A percentile compares a stretch with the other conserved stretches of the same genome.
These are phyloP conservation scores for Nanorana parkeri DNA, from an alignment of 2,113 vertebrate species.

Conservation along the genomic window DNA sequence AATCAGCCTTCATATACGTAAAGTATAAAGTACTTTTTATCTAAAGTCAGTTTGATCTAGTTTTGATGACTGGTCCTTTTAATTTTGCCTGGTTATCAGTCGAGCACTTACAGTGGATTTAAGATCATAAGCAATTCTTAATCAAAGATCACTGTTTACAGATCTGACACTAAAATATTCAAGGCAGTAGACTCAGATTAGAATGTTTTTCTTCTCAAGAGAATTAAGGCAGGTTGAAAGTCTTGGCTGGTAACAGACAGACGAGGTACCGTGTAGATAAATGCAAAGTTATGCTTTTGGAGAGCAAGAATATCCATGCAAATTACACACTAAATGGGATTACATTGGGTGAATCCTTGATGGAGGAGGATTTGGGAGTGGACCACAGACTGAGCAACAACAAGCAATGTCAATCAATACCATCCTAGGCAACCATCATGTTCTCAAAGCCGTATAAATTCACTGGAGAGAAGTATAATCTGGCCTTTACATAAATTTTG, in stretches of 20 bases:
- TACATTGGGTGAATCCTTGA: constrained; percentile 41
- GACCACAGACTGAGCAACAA: constrained; percentile 36
- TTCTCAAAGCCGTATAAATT: constrained; percentile 26
- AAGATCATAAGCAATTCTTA: constrained; percentile 12
- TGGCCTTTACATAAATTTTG: constrained; percentile 17
- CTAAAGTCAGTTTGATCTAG: too few relatives aligned
- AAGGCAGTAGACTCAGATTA: constrained; percentile 16
- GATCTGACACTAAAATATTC: constrained; percentile 27
- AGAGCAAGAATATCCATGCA: constrained; percentile 34
- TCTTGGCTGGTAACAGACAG: constrained; percentile 21
- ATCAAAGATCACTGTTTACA: constrained; percentile 30
- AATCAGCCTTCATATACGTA: too few relatives aligned
- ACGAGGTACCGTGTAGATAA: constrained; percentile 36
- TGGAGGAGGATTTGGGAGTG: constrained; percentile 43
- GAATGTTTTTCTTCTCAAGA: not conserved
- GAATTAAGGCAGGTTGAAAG: constrained; percentile 17
- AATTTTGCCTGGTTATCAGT: not conserved
- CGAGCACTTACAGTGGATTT: not conserved
- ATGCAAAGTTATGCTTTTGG: constrained; percentile 47
- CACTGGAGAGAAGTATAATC: constrained; percentile 16
- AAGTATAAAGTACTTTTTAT: too few relatives aligned
- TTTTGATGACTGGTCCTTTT: too few relatives aligned
- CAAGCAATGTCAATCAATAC: constrained; percentile 44
- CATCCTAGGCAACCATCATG: constrained; percentile 9
- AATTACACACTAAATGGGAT: constrained; percentile 46